Evolutionary conservation across 2,888 invertebrate species (phyloP), one percentile per base, ranked within the genome.

Genomic region (Strigamia maritima): DNA sequence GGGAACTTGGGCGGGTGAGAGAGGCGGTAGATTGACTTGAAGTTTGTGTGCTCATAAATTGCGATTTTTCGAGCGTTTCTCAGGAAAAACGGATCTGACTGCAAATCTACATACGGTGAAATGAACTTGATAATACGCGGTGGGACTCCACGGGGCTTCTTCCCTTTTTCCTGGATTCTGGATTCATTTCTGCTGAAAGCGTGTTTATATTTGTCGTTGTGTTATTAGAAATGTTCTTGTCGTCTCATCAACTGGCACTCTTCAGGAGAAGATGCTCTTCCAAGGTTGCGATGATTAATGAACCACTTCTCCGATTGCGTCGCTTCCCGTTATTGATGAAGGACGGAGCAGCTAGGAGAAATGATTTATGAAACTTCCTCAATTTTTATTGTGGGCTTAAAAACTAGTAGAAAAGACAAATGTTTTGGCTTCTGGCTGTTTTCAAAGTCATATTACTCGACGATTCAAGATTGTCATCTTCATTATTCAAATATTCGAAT

Each of bases 281-380:
- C 60, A 60, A 60, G 60, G 60, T 60, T 60, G 22, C 60, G n/a
- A 60, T 60, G 60, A 60, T 60, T 60, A 60, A 60, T 60, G 60
- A n/a, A 60, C 19, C 60, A 60, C 60, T 60, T 60, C 60, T 60
- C 19, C 60, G 60, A 60, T 60, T 60, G 60, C 60, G 60, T 60
- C 60, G 60, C 22, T 60, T 60, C 19, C n/a, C 60, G 60, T 60
- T 60, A 60, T 60, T 60, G 60, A 60, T 60, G 60, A 60, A 6
- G 60, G 60, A 60, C 60, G 60, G 40, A 60, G 60, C 60, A 60
- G 60, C 60, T 19, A 19, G 10, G 19, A 60, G 60, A 4, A 24
- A n/a, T 60, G 60, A 60, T 60, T 60, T 60, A 60, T 60, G 60
- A 60, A 60, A 60, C 22, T 60, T 60, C 19, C 60, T 19, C 22